Conservation (phyloP, 2,888 invertebrate species). For the Orchestes rusci region DNA sequence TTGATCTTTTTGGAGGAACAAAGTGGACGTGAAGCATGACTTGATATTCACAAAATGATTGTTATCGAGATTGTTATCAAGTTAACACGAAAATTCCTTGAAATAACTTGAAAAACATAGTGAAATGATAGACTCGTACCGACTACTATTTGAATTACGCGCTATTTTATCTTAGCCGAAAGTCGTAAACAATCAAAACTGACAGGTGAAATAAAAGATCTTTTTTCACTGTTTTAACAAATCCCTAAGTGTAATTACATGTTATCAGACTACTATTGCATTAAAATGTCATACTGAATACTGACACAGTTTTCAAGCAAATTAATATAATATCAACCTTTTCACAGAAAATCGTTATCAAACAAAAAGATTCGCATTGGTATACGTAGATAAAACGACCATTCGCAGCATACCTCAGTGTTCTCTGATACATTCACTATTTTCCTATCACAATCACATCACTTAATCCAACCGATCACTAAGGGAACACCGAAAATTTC, state of each 20-base stretch:
- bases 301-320: too few species aligned
- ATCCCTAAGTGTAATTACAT: too few species aligned
- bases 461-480: slow-evolving; percentile 6
- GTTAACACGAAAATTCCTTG: too few species aligned
- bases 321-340: too few species aligned
- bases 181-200: slow-evolving; percentile 40
- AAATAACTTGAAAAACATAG: too few species aligned
- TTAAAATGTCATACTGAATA: too few species aligned
- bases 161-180: slow-evolving; percentile 17
- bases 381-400: slow-evolving; percentile 1
- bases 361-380: slow-evolving; percentile 19
- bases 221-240: slow-evolving; percentile 13
- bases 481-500: slow-evolving; percentile 15
- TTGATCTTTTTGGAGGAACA: too few species aligned
- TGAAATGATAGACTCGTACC: too few species aligned
- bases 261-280: too few species aligned
- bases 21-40: too few species aligned
- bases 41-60: not conserved
- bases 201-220: slow-evolving; percentile 31
- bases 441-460: slow-evolving; percentile 17
- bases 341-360: slow-evolving; percentile 35
- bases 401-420: not conserved
- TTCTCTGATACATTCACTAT: slow-evolving; percentile 12
- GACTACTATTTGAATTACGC: slow-evolving; percentile 22
- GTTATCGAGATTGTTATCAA: too few species aligned